A percentile compares a stretch with the other conserved stretches of the same genome.
Conservation (phyloP, 2,888 invertebrate genomes). For the Mimas tiliae region DNA sequence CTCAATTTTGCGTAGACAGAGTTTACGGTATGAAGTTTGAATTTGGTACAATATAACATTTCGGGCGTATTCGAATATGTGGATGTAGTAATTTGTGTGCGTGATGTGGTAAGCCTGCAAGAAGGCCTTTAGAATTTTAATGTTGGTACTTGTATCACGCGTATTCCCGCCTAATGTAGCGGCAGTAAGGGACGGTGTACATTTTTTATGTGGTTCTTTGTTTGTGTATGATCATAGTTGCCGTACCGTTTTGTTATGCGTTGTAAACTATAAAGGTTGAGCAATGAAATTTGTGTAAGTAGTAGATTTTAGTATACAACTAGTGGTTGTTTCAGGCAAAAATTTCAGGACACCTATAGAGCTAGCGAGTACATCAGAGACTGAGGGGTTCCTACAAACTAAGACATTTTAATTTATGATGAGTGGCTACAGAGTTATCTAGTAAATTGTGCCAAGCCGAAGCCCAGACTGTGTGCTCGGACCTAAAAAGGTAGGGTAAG, state of each 20-base stretch:
- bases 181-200: constrained; percentile 30
- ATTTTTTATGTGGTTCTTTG: constrained; percentile 13
- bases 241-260: neutral
- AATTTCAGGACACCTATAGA: neutral
- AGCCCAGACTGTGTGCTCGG: no score
- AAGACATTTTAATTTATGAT: no score
- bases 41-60: constrained; percentile 33
- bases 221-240: neutral
- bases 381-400: no score
- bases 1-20: constrained; percentile 16
- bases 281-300: neutral
- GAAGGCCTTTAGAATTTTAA: constrained; percentile 55
- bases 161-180: constrained; percentile 39
- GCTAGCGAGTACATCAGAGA: no score
- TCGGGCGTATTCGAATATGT: constrained; percentile 35
- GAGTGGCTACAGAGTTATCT: no score
- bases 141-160: constrained; percentile 38
- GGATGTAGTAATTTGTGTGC: constrained; percentile 55
- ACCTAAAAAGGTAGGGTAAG: no score
- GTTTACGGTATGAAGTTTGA: constrained; percentile 6
- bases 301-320: neutral
- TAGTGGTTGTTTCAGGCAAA: no score
- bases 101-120: constrained; percentile 46
- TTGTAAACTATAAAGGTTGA: neutral
- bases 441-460: no score